phyloP scores from a whole-genome alignment of 2,888 invertebrate genomes.

The Himalopsyche japonica region DNA sequence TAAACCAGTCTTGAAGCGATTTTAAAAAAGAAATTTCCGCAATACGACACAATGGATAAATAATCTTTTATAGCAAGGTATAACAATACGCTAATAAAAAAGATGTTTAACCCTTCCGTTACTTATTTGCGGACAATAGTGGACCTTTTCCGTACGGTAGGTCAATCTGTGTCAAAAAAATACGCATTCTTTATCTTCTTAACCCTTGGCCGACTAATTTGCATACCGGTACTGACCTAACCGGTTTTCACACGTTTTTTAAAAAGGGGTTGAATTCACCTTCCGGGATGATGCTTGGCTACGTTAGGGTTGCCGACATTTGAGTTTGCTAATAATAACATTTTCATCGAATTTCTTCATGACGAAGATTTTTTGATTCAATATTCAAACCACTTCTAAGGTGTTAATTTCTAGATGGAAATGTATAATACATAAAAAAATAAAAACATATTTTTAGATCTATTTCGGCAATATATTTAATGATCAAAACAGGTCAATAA shows the following conservation, averaged over 20 bases:
- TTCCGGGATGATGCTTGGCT: constrained; percentile 12
- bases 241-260: constrained; percentile 41
- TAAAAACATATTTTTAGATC: too few relatives aligned
- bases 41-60: neutral
- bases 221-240: constrained; percentile 41
- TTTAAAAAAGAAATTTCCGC: neutral
- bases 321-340: too few relatives aligned
- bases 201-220: constrained; percentile 34
- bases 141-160: constrained; percentile 32
- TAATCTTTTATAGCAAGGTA: neutral
- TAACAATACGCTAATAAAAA: constrained; percentile 10
- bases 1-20: neutral
- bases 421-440: too few relatives aligned
- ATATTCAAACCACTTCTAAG: too few relatives aligned
- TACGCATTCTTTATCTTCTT: constrained; percentile 20
- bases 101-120: constrained; percentile 24
- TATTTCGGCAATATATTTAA: too few relatives aligned
- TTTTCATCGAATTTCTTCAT: too few relatives aligned
- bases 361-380: too few relatives aligned
- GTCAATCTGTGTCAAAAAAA: neutral
- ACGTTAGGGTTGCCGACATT: constrained; percentile 17
- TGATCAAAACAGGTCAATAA: too few relatives aligned
- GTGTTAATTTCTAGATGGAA: too few relatives aligned
- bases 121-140: constrained; percentile 35
- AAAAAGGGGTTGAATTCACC: constrained; percentile 18